Evolutionary conservation across 2,113 vertebrate genomes (phyloP).

Genomic region (Chloropsis hardwickii): DNA sequence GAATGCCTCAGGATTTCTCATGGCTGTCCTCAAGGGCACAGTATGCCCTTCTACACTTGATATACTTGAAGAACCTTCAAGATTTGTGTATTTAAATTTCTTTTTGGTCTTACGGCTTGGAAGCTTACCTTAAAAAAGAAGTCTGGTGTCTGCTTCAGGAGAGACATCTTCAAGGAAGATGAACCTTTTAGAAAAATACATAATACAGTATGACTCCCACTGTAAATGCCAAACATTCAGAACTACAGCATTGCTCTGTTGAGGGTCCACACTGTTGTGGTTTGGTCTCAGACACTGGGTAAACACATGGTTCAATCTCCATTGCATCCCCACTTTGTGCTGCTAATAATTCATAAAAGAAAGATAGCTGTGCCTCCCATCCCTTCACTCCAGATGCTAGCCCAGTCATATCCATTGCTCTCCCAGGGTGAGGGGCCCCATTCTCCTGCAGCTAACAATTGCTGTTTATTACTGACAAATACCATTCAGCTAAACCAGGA

Average conservation of each 20-base stretch:
- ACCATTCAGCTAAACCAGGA: not conserved
- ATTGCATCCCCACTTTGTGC: rapidly evolving
- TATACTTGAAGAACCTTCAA: not conserved
- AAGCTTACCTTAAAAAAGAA: not conserved
- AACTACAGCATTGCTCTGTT: not conserved
- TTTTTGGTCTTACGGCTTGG: not conserved
- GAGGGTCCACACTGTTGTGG: not conserved
- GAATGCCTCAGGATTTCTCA: not conserved
- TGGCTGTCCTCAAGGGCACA: not conserved
- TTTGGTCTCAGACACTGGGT: not conserved
- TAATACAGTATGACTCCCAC: not conserved
- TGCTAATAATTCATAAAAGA: not conserved
- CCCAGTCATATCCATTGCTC: not conserved
- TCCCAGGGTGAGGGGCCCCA: not conserved
- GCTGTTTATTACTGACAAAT: not conserved
- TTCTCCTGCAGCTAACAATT: not conserved
- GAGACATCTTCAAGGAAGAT: not conserved
- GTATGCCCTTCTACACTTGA: not conserved
- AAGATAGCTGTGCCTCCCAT: not conserved
- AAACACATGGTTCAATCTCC: not conserved
- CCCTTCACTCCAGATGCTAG: not conserved
- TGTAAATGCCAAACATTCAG: not conserved
- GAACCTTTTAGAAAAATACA: not conserved
- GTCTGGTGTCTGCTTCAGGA: not conserved
- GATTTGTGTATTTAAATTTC: not conserved